Percentiles rank a stretch among this genome's conserved stretches.
These are phyloP conservation scores for Polyommatus icarus DNA, from an alignment of 2,888 invertebrate species.

Conservation along the genomic window DNA sequence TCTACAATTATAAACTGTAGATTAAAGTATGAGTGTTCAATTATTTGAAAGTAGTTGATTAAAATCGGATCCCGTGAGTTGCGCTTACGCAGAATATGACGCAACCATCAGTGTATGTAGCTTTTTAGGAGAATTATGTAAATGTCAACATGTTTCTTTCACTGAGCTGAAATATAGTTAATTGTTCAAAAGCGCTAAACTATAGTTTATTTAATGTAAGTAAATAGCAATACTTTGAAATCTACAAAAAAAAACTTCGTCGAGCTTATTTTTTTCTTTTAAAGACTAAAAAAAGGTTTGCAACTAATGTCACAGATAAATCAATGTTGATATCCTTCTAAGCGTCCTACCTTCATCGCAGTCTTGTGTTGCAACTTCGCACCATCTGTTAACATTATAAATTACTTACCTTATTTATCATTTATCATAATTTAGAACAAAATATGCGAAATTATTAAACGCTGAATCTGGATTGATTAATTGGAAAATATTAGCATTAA, in stretches of 20 bases:
- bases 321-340: conserved; percentile 17
- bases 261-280: not conserved
- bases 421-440: not conserved
- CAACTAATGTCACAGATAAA: not conserved
- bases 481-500: not conserved
- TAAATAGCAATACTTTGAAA: no score
- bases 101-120: not conserved
- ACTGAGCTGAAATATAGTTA: not conserved
- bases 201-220: no score
- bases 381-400: conserved; percentile 1
- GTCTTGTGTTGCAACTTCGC: not conserved
- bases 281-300: not conserved
- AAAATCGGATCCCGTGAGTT: conserved; percentile 11
- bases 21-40: conserved; percentile 24
- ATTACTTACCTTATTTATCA: not conserved
- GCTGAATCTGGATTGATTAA: not conserved
- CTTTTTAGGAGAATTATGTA: not conserved
- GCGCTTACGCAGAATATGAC: conserved; percentile 5
- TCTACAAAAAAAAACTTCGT: no score
- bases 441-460: not conserved
- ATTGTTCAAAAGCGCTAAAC: no score
- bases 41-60: conserved; percentile 28
- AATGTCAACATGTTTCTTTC: not conserved
- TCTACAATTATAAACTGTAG: conserved; percentile 10
- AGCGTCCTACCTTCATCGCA: not conserved